Base-by-base conservation (phyloP, 2,113 vertebrate genomes). In the Cryptotis parvus region DNA sequence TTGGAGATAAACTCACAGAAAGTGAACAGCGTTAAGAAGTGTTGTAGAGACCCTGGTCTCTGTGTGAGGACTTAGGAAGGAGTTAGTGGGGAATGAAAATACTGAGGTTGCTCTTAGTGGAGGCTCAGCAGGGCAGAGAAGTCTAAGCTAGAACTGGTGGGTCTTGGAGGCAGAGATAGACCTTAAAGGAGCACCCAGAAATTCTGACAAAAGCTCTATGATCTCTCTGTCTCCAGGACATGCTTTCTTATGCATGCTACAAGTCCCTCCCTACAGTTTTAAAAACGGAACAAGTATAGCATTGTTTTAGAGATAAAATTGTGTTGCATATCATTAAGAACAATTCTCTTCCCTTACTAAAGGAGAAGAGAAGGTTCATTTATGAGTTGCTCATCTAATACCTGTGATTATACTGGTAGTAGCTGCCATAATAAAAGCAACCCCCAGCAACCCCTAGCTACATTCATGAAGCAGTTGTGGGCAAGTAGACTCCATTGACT, bases 401-500 rank as follows among this genome's bases (percentile, higher is more conserved):
- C 11, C 72, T 16, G 20, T 11, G 52, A n/a, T 18, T 18, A 9
- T 0, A 18, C 74, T 29, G 27, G 4, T 31, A n/a, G 35, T 35
- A n/a, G 4, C 4, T 58, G 3, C 27, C 49, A 37, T 58, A 58
- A 58, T 58, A 24, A 18, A 24, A 58, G 6, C 22, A 24, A 58
- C 55, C 14, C n/a, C 3, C 1, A 33, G 3, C 2, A 26, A 18
- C 6, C 7, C 14, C 70, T 35, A 68, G 55, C 14, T 24, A 20
- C 55, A 7, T 31, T 26, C 55, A 4, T 35, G 27, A 29, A 65
- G 26, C 63, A 10, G 15, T 58, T 58, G 20, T 58, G 22, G 55
- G 4, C 1, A 8, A 29, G 16, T 8, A 26, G 69, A 9, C 1
- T 29, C 12, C 66, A 2, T 0, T 16, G 27, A 7, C 9, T 65